phyloP scores from a whole-genome alignment of 2,113 vertebrate species.

The Podarcis cretensis region DNA sequence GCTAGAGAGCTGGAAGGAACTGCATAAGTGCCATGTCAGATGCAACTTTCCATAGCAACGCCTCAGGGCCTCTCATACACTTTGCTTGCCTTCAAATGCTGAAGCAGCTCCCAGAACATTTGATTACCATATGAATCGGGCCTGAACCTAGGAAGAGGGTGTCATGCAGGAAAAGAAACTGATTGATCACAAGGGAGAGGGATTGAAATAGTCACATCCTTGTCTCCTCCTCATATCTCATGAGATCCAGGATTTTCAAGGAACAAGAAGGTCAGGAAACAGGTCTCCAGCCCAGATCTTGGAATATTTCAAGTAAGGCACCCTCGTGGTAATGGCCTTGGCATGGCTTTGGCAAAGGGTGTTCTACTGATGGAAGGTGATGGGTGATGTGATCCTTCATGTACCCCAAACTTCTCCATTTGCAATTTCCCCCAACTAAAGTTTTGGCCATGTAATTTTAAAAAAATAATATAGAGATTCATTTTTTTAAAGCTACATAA shows the following conservation, averaged over 20 bases:
- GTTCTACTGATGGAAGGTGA: background rate
- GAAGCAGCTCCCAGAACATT: background rate
- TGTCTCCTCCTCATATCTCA: background rate
- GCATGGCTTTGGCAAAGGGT: background rate
- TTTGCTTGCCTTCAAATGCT: background rate
- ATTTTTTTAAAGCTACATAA: background rate
- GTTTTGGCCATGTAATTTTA: background rate
- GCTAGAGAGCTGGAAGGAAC: background rate
- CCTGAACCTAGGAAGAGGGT: background rate
- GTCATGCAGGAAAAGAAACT: background rate
- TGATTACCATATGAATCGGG: background rate
- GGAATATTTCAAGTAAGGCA: background rate
- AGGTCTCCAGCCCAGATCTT: background rate
- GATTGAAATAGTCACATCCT: background rate
- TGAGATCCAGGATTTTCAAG: background rate
- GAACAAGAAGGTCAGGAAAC: background rate
- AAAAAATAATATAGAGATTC: background rate
- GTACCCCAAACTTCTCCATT: background rate
- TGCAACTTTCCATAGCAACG: background rate
- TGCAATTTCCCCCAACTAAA: background rate
- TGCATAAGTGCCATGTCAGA: background rate
- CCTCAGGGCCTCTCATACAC: background rate
- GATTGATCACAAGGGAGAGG: background rate
- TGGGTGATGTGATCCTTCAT: background rate
- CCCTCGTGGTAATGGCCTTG: background rate